phyloP scores from a whole-genome alignment of 2,113 vertebrate species.

The Anseranas semipalmata region DNA sequence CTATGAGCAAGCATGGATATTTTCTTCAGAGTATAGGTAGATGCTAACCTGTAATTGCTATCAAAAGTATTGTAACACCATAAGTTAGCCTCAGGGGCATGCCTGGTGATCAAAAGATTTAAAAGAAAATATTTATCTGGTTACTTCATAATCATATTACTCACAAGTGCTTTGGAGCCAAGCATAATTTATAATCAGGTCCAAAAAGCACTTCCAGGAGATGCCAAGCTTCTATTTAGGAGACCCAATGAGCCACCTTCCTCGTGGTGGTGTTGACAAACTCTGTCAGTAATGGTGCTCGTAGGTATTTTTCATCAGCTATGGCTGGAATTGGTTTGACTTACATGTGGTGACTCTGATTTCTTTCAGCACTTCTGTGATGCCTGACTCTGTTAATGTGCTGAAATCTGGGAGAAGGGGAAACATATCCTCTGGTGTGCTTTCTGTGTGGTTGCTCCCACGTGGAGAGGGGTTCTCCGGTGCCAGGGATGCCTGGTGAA shows the following conservation, averaged over 20 bases:
- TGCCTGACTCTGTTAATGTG: background rate
- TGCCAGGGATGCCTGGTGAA: background rate
- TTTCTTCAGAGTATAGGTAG: background rate
- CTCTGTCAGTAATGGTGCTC: background rate
- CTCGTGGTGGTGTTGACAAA: background rate
- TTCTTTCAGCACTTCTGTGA: background rate
- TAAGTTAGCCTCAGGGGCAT: background rate
- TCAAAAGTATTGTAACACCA: rapidly evolving
- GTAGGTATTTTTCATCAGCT: background rate
- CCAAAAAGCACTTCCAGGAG: background rate
- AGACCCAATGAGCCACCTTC: background rate
- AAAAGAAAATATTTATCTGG: background rate
- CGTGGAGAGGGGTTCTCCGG: background rate
- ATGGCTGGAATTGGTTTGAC: background rate
- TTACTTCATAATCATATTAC: background rate
- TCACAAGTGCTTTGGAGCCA: background rate
- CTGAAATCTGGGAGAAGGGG: background rate
- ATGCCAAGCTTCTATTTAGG: background rate
- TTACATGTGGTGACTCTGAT: background rate
- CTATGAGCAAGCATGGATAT: background rate
- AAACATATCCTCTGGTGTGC: background rate
- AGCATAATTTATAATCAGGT: background rate
- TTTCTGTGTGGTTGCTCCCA: background rate
- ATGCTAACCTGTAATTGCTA: background rate
- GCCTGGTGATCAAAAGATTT: background rate